Percentiles rank a stretch among this genome's conserved stretches.
These are phyloP conservation scores for Saturnia japonica DNA, from an alignment of 2,888 invertebrate genomes.

Conservation along the genomic window DNA sequence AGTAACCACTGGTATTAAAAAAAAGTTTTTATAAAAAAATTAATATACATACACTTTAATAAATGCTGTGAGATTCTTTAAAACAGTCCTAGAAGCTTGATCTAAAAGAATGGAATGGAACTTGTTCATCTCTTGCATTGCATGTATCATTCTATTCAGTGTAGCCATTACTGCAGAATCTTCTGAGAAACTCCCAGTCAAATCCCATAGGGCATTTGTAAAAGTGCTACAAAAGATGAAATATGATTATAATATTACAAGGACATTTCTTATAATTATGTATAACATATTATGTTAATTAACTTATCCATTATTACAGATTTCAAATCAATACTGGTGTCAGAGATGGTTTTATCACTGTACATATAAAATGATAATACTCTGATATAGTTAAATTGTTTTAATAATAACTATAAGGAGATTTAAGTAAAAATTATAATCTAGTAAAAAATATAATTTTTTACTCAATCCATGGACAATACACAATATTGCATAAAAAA, in stretches of 20 bases:
- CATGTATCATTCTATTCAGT: constrained; percentile 83
- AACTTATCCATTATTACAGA: background rate
- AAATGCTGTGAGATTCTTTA: constrained; percentile 94
- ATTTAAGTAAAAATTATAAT: background rate
- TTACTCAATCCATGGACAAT: background rate
- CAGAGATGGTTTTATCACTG: background rate
- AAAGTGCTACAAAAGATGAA: constrained; percentile 83
- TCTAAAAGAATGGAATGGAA: constrained; percentile 95
- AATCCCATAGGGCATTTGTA: constrained; percentile 94
- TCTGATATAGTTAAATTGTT: background rate
- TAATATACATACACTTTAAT: constrained; percentile 88
- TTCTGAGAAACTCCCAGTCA: constrained; percentile 93
- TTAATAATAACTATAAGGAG: background rate
- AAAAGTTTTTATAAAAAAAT: constrained; percentile 6
- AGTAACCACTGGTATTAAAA: no score
- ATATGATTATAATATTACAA: background rate
- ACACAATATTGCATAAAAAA: background rate
- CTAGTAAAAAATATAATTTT: background rate
- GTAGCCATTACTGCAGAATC: constrained; percentile 91
- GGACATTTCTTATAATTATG: background rate
- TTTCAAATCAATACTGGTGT: background rate
- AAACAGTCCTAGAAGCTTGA: constrained; percentile 94
- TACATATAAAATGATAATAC: background rate
- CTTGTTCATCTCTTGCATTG: constrained; percentile 95
- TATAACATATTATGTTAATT: background rate